These are phyloP conservation scores for Gadopsis marmoratus DNA, from an alignment of 2,797 vertebrate species.

Conservation along the genomic window DNA sequence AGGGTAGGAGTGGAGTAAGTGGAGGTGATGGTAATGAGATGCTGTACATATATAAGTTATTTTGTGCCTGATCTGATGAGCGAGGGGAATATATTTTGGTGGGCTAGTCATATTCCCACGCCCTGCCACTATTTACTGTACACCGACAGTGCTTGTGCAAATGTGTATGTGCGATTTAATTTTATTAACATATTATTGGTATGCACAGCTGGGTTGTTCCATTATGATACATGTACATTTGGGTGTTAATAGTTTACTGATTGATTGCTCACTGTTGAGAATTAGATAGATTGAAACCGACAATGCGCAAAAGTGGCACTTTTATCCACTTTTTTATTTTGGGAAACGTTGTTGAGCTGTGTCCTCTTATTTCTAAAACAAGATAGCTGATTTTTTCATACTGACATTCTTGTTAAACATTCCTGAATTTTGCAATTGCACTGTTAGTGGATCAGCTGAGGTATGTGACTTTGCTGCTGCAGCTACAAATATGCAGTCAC, in stretches of 20 bases:
- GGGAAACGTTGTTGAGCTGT: not conserved
- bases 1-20: not conserved
- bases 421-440: not conserved
- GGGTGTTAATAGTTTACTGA: conserved; percentile 8
- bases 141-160: not conserved
- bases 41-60: no score
- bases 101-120: conserved; percentile 1
- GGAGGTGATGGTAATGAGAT: not conserved
- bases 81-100: conserved; percentile 17
- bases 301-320: no score
- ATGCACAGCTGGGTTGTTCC: conserved; percentile 46
- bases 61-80: no score
- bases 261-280: not conserved
- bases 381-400: not conserved
- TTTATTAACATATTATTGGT: conserved; percentile 31
- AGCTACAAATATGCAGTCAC: not conserved
- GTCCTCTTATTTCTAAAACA: not conserved
- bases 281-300: not conserved
- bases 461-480: not conserved
- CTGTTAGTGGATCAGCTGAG: not conserved
- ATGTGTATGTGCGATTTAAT: conserved; percentile 9
- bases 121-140: conserved; percentile 7
- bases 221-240: not conserved
- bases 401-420: not conserved
- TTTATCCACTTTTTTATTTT: not conserved